Evolutionary conservation across 2,797 vertebrate genomes (phyloP).

Genomic region (Poeciliopsis turneri): DNA sequence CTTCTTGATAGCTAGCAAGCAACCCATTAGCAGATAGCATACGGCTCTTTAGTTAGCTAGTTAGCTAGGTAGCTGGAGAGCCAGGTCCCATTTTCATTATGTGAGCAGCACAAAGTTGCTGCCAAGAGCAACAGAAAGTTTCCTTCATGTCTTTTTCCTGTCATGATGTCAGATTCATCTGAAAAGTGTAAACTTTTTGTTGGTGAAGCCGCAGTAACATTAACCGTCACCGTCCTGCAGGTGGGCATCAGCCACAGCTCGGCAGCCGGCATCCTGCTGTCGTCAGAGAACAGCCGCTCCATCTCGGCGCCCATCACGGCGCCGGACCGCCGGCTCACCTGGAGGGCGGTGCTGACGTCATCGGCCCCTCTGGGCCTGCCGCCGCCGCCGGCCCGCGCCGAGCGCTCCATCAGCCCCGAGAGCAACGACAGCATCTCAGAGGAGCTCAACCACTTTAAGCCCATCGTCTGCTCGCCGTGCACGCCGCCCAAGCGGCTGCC

Average conservation of each 20-base stretch:
- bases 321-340: slow-evolving; percentile 79
- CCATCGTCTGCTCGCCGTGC: slow-evolving; percentile 95
- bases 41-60: too few relatives aligned
- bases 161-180: too few relatives aligned
- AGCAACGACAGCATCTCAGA: slow-evolving; percentile 99
- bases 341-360: slow-evolving; percentile 62
- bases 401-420: slow-evolving; percentile 93
- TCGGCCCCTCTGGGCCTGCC: slow-evolving; percentile 54
- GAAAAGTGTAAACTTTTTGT: too few relatives aligned
- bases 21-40: too few relatives aligned
- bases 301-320: slow-evolving; percentile 87
- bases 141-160: too few relatives aligned
- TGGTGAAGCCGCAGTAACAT: too few relatives aligned
- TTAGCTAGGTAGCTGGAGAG: too few relatives aligned
- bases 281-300: slow-evolving; percentile 91
- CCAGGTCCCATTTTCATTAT: too few relatives aligned
- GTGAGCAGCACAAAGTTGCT: too few relatives aligned
- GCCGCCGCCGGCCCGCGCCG: slow-evolving; percentile 71
- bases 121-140: too few relatives aligned
- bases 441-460: slow-evolving; percentile 97
- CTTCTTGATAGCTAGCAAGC: too few relatives aligned
- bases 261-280: slow-evolving; percentile 87
- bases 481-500: slow-evolving; percentile 94
- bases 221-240: slow-evolving; percentile 39
- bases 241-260: slow-evolving; percentile 73